Evolutionary conservation across 1,140 invertebrate species (phyloP), one percentile per base, ranked within the genome.

Genomic region (Neocloeon triangulifer): DNA sequence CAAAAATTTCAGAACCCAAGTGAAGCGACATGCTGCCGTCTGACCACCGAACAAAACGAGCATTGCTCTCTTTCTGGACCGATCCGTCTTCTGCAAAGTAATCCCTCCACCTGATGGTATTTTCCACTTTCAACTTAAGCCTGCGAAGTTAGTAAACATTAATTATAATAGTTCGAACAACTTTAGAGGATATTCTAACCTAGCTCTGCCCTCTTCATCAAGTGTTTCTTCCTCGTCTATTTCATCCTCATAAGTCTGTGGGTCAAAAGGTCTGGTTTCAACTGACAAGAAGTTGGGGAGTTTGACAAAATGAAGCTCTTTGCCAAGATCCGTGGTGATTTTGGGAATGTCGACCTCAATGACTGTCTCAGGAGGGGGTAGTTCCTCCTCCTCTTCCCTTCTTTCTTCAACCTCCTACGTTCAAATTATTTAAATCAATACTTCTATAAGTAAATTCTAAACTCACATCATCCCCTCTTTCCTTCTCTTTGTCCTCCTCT

Each of bases 1-100:
- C 92, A 51, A 98, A 98, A 39, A 97, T 88, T 63, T 99, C 94
- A 25, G 75, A 75, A 16, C 94, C 92, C 23, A 98, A 64, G 56
- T 96, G 85, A 13, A 98, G 55, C n/a, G 89, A 94, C 70, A 95
- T 80, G 39, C 82, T 91, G 7, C 92, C 91, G 56, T 99, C 94
- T 0, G 89, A 95, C 94, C 94, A 99, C 37, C 74, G 69, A 6
- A 98, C 81, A 42, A 96, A 72, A 34, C 89, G 68, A 0, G 92
- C 81, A 58, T 99, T 99, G 28, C 88, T 95, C 56, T 98, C 85
- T 44, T 77, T 77, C 0, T 75, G 56, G 5, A 73, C 62, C 44
- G 82, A 74, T 5, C 80, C 82, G 28, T 86, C 73, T 18, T 84
- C 74, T 44, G 82, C 73, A 47, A 84, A 73, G 3, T 56, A 60